phyloP scores from a whole-genome alignment of 2,113 vertebrate species.

The Brachionichthys hirsutus region DNA sequence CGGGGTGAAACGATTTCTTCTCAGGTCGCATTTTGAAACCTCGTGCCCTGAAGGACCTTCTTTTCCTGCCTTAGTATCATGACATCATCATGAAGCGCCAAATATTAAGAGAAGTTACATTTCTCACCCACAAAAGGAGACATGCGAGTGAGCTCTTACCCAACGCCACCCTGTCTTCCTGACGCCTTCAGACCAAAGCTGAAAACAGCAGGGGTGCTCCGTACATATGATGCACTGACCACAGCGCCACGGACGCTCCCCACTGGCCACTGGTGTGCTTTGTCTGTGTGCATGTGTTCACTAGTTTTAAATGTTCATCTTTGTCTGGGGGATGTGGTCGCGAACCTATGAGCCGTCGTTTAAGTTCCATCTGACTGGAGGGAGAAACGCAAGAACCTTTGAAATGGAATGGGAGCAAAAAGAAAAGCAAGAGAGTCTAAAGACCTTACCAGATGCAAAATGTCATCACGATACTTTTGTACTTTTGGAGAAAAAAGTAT shows the following conservation, averaged over 20 bases:
- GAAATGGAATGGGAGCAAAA: conserved; percentile 71
- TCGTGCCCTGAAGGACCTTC: conserved; percentile 26
- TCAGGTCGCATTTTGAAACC: conserved; percentile 2
- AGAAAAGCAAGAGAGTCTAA: conserved; percentile 53
- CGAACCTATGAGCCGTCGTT: conserved; percentile 67
- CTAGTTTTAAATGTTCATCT: conserved; percentile 67
- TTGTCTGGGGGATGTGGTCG: conserved; percentile 60
- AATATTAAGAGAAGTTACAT: conserved; percentile 34
- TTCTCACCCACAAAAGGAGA: conserved; percentile 10
- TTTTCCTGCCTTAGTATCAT: conserved; percentile 56
- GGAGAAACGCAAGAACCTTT: conserved; percentile 52
- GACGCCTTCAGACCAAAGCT: too few species aligned
- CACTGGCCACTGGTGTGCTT: conserved; percentile 50
- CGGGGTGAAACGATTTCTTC: not conserved
- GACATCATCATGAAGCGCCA: conserved; percentile 50
- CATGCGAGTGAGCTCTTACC: conserved; percentile 4
- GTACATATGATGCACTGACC: conserved; percentile 71
- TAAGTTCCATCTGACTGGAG: conserved; percentile 35
- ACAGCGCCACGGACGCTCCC: conserved; percentile 62
- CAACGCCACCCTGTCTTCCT: too few species aligned
- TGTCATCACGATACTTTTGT: conserved; percentile 68
- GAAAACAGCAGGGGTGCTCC: conserved; percentile 4
- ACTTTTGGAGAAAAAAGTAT: conserved; percentile 74
- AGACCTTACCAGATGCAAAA: conserved; percentile 55
- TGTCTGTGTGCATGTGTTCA: conserved; percentile 32